Conservation (phyloP, 2,888 invertebrate species). For the Calliopum simillimum region DNA sequence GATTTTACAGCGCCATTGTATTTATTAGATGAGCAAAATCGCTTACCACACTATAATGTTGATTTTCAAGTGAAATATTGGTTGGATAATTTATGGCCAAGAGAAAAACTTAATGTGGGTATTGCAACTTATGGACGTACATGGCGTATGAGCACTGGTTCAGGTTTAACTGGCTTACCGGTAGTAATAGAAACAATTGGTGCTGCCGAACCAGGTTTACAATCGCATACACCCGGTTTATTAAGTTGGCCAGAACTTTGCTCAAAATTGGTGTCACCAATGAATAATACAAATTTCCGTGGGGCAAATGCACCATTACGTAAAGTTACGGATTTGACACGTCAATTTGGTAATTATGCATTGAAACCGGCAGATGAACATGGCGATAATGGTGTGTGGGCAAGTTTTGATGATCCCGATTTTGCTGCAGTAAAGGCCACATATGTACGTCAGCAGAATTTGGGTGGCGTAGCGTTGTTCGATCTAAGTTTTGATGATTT, state of each 20-base stretch:
- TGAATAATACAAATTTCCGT: conserved; percentile 70
- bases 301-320: conserved; percentile 74
- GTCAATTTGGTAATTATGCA: conserved; percentile 83
- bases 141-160: conserved; percentile 80
- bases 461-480: conserved; percentile 81
- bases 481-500: conserved; percentile 86
- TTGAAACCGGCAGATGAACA: conserved; percentile 76
- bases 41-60: conserved; percentile 73
- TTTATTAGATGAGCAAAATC: conserved; percentile 77
- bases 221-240: conserved; percentile 76
- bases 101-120: conserved; percentile 78
- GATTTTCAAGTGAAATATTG: conserved; percentile 77
- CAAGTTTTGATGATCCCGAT: conserved; percentile 85
- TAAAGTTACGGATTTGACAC: conserved; percentile 82
- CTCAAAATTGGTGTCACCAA: conserved; percentile 72
- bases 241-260: conserved; percentile 86
- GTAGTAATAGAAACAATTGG: conserved; percentile 76
- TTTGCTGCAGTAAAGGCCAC: conserved; percentile 82
- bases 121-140: conserved; percentile 80
- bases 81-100: conserved; percentile 71
- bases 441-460: conserved; percentile 77
- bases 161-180: conserved; percentile 81
- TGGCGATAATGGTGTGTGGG: conserved; percentile 80
- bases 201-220: conserved; percentile 77
- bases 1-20: conserved; percentile 82